These are phyloP conservation scores for Cheilosia vernalis DNA, from an alignment of 2,888 invertebrate species.

Conservation along the genomic window DNA sequence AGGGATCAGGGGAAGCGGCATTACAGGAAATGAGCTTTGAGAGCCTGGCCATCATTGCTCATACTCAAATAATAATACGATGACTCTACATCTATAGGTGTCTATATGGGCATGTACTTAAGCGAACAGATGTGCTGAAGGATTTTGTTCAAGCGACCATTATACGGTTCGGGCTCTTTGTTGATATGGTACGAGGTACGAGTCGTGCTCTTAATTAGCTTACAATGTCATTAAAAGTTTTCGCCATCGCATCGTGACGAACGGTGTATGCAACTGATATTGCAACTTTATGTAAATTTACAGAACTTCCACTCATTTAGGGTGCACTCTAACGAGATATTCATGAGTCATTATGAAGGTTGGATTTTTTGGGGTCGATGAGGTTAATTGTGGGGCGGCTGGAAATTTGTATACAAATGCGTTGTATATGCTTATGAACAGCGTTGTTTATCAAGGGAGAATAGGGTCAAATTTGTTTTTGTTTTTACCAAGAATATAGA, in stretches of 20 bases:
- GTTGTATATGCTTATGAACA: no score
- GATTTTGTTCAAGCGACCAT: constrained; percentile 12
- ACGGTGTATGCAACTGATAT: constrained; percentile 18
- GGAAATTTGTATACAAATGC: no score
- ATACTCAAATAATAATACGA: neutral
- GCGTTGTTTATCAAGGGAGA: no score
- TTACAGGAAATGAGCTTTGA: neutral
- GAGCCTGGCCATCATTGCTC: neutral
- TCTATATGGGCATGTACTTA: constrained; percentile 1
- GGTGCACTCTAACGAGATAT: constrained; percentile 1
- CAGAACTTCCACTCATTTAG: constrained; percentile 11
- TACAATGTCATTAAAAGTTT: constrained; percentile 63
- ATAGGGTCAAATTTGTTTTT: no score
- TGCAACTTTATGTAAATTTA: constrained; percentile 49
- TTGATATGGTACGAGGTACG: neutral
- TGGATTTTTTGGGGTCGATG: neutral
- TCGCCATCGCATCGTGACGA: neutral
- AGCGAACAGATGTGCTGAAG: constrained; percentile 38
- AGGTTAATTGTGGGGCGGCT: no score
- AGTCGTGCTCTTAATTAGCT: constrained; percentile 57
- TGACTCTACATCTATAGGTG: neutral
- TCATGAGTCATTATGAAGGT: neutral
- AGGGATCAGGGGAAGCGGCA: constrained; percentile 36
- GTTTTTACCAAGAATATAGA: no score
- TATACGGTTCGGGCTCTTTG: constrained; percentile 1